Conservation (phyloP, 2,888 invertebrate genomes). For the Microchrysa polita region DNA sequence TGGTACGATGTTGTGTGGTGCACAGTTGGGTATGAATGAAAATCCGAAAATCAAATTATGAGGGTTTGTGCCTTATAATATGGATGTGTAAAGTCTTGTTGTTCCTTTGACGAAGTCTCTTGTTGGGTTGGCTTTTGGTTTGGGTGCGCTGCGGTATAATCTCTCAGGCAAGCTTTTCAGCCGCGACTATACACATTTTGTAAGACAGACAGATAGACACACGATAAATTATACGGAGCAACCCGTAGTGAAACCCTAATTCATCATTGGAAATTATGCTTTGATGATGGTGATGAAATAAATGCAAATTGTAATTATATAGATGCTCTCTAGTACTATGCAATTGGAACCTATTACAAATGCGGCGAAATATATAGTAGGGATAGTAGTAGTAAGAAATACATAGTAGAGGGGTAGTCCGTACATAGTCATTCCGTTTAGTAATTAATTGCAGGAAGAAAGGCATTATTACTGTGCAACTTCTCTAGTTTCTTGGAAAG, state of each 20-base stretch:
- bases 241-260: constrained; percentile 33
- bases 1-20: too few relatives aligned
- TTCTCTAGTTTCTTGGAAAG: too few relatives aligned
- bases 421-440: too few relatives aligned
- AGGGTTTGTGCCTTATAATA: constrained; percentile 13
- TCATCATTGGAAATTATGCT: constrained; percentile 35
- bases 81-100: too few relatives aligned
- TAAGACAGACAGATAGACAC: neutral
- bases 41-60: constrained; percentile 42
- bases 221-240: neutral
- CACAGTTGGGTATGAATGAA: constrained; percentile 25
- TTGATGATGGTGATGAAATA: constrained; percentile 44
- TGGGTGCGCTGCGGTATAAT: neutral
- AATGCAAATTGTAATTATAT: constrained; percentile 49
- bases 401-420: too few relatives aligned
- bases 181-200: neutral
- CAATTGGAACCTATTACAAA: too few relatives aligned
- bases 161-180: neutral
- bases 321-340: too few relatives aligned
- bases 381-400: too few relatives aligned
- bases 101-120: too few relatives aligned
- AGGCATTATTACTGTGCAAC: too few relatives aligned
- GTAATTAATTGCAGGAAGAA: too few relatives aligned
- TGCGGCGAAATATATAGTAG: too few relatives aligned
- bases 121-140: neutral